Evolutionary conservation across 2,113 vertebrate species (phyloP).

Genomic region (Apeltes quadracus): DNA sequence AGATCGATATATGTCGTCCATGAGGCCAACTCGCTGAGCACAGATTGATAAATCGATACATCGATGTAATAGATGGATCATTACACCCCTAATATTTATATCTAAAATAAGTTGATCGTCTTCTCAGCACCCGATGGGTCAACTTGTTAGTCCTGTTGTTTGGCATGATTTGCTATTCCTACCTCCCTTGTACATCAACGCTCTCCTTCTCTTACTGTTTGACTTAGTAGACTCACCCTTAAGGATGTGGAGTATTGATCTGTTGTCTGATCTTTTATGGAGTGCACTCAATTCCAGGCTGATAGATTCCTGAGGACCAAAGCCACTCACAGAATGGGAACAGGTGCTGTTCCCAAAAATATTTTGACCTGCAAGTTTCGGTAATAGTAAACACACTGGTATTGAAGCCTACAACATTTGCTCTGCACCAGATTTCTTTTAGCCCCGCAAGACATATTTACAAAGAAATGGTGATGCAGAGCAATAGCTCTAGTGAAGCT

Average conservation of each 20-base stretch:
- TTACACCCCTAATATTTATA: too few species aligned
- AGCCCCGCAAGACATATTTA: neutral
- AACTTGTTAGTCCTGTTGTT: slow-evolving; percentile 54
- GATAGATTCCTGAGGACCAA: slow-evolving; percentile 66
- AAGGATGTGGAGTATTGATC: slow-evolving; percentile 78
- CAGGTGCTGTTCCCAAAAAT: slow-evolving; percentile 52
- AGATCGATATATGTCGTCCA: too few species aligned
- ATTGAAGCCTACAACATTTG: slow-evolving; percentile 31
- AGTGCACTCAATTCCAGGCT: slow-evolving; percentile 68
- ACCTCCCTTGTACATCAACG: slow-evolving; percentile 60
- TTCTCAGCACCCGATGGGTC: slow-evolving; percentile 28
- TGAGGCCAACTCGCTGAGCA: too few species aligned
- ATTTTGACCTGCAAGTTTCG: slow-evolving; percentile 34
- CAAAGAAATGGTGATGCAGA: neutral
- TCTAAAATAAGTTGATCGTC: slow-evolving; percentile 39
- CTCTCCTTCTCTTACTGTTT: slow-evolving; percentile 66
- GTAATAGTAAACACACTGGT: neutral
- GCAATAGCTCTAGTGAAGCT: neutral
- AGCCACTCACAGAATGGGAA: slow-evolving; percentile 45
- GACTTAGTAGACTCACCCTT: slow-evolving; percentile 75
- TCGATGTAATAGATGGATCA: too few species aligned
- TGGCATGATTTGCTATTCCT: slow-evolving; percentile 51
- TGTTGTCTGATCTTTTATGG: slow-evolving; percentile 77
- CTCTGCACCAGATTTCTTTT: neutral
- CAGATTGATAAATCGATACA: too few species aligned